These are phyloP conservation scores for Anoplopoma fimbria DNA, from an alignment of 2,113 vertebrate genomes.

Conservation along the genomic window DNA sequence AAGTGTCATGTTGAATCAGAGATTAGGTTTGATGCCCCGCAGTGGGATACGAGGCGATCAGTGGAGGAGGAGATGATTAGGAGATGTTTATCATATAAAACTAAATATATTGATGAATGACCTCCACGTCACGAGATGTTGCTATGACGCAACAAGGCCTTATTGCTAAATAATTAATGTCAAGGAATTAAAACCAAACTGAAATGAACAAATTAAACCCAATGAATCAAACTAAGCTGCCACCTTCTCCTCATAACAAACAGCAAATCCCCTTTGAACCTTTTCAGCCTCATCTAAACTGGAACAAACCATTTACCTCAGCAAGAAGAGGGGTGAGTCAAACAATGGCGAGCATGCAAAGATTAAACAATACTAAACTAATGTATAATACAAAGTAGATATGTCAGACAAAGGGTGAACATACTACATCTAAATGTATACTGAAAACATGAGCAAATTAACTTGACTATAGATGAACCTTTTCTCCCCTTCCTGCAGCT, in stretches of 20 bases:
- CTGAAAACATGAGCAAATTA: background rate
- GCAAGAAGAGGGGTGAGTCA: too few relatives aligned
- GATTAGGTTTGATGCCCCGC: slow-evolving; percentile 26
- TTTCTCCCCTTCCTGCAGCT: background rate
- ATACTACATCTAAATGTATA: background rate
- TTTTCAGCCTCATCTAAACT: too few relatives aligned
- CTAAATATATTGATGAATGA: background rate
- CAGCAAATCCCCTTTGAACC: background rate
- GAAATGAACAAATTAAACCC: background rate
- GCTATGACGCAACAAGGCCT: background rate
- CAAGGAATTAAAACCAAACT: background rate
- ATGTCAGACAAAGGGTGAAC: background rate
- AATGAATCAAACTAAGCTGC: background rate
- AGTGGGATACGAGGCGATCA: background rate
- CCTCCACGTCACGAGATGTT: background rate
- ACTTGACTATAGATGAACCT: background rate
- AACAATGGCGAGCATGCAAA: background rate
- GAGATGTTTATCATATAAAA: slow-evolving; percentile 9
- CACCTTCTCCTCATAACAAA: background rate
- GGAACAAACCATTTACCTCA: too few relatives aligned
- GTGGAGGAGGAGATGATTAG: slow-evolving; percentile 9
- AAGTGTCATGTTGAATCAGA: slow-evolving; percentile 44
- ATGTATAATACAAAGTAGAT: background rate
- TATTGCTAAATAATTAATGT: background rate
- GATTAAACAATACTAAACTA: background rate